phyloP scores from a whole-genome alignment of 2,113 vertebrate species.

The Felis chaus region DNA sequence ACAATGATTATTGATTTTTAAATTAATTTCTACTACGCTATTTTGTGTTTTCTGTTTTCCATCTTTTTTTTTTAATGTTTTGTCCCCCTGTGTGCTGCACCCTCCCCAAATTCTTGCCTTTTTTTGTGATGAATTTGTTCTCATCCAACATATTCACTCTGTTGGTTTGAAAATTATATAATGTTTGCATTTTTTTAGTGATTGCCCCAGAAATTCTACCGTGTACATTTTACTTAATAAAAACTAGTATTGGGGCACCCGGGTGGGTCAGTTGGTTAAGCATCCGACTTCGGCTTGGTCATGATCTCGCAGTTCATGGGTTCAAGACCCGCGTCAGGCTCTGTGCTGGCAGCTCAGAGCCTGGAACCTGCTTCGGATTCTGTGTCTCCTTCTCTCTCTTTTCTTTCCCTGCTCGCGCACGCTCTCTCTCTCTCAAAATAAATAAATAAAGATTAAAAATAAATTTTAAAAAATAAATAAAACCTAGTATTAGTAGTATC shows the following conservation, averaged over 20 bases:
- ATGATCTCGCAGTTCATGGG: too few relatives aligned
- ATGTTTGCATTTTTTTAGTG: constrained; percentile 19
- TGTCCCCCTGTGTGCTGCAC: not conserved
- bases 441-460: too few relatives aligned
- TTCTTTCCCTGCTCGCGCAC: too few relatives aligned
- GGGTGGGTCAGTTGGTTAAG: too few relatives aligned
- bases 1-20: not conserved
- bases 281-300: too few relatives aligned
- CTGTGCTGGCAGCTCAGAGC: too few relatives aligned
- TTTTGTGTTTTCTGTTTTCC: not conserved
- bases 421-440: too few relatives aligned
- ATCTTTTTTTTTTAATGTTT: not conserved
- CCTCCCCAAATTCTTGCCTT: not conserved
- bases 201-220: constrained; percentile 20
- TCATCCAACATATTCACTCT: not conserved
- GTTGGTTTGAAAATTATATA: constrained; percentile 1
- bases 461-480: not conserved
- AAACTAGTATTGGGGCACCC: not conserved
- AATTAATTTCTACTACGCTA: not conserved
- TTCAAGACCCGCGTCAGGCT: too few relatives aligned
- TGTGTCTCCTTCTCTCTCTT: too few relatives aligned
- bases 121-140: not conserved
- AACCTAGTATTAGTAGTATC: not conserved
- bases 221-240: constrained; percentile 15
- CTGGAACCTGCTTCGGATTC: too few relatives aligned